Evolutionary conservation across 2,797 vertebrate genomes (phyloP), one percentile per base, ranked within the genome.

Genomic region (Betta splendens): DNA sequence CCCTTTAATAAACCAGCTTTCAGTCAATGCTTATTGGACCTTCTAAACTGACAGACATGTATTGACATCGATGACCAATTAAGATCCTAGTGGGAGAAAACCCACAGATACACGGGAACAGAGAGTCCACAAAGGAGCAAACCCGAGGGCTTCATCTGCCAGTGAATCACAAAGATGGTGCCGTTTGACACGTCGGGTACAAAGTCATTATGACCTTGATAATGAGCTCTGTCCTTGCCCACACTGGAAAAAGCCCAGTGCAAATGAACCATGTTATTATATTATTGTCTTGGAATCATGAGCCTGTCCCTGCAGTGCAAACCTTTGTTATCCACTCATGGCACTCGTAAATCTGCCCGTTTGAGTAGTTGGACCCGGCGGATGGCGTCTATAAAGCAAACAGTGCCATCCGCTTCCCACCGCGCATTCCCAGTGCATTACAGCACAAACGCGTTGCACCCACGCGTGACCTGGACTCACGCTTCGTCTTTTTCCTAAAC

Each of bases 191-290:
- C 9, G 3, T 2, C 16, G n/a, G 17, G 33, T 37, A 17, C 22
- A 21, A 1, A 23, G 21, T 12, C 10, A 2, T 2, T 5, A 15
- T 37, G 23, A 67, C 51, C 59, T 79, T 68, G 57, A 55, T 49
- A 45, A 37, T 29, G 20, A 58, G 13, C 15, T 17, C 31, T 48
- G 33, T n/a, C 25, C 33, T 10, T 23, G 21, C 37, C 29, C 10
- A 2, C 36, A 49, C 5, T 11, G 6, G n/a, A 40, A 20, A 56
- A 54, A 46, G 61, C 22, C 31, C 10, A 9, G 9, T n/a, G 33
- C 38, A 59, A 80, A 77, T 74, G 46, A 71, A 50, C 18, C 43
- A 7, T 64, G 9, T 64, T 33, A 15, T 72, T 56, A 47, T 38
- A 46, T 43, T 49, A 42, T 37, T 51, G 32, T 59, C 42, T 26